Percentiles rank a stretch among this genome's conserved stretches.
phyloP scores from a whole-genome alignment of 2,113 vertebrate species.

The Elephas maximus region DNA sequence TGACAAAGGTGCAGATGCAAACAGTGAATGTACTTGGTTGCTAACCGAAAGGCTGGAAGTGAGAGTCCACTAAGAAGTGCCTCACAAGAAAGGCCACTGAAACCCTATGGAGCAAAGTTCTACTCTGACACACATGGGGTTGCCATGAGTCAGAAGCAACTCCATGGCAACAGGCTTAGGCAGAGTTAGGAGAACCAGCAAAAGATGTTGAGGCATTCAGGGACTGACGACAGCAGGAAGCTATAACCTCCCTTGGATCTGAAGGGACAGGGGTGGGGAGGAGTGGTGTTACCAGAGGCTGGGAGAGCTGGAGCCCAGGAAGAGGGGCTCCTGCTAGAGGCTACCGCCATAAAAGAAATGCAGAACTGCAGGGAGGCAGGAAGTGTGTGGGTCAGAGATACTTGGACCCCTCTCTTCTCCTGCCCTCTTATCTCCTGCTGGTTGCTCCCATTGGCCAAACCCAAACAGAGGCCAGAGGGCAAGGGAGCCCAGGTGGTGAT shows the following conservation, averaged over 20 bases:
- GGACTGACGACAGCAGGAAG: background rate
- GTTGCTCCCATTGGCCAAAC: background rate
- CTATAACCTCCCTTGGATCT: background rate
- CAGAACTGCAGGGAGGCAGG: accelerated
- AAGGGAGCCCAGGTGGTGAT: background rate
- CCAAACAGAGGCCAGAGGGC: background rate
- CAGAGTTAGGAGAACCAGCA: background rate
- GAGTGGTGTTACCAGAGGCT: background rate
- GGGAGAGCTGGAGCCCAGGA: background rate
- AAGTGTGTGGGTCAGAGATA: background rate
- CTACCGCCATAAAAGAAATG: background rate
- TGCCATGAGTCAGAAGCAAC: too few species aligned
- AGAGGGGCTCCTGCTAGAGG: background rate
- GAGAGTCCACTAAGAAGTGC: too few species aligned
- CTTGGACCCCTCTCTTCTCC: background rate
- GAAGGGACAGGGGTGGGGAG: background rate
- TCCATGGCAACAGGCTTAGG: background rate
- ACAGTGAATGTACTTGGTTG: too few species aligned
- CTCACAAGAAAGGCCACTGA: too few species aligned
- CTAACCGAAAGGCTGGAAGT: too few species aligned
- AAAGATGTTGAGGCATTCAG: background rate
- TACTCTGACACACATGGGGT: too few species aligned
- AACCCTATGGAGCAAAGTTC: too few species aligned
- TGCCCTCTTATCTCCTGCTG: background rate
- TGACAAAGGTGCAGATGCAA: too few species aligned